Base-by-base conservation (phyloP, 2,888 invertebrate species). In the Tupiocoris notatus region DNA sequence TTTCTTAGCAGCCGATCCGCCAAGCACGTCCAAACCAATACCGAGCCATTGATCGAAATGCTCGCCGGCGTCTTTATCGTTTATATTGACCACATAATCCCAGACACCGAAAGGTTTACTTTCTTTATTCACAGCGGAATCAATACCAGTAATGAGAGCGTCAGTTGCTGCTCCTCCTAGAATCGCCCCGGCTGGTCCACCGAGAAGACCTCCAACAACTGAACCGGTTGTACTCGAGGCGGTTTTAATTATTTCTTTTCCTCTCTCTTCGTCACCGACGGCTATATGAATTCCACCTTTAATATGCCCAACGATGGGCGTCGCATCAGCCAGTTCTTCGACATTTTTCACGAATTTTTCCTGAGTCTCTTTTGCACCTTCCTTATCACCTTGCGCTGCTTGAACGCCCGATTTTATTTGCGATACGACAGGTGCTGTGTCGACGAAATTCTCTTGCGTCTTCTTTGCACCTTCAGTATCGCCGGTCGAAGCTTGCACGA, bases 341-440 rank as follows among this genome's bases (percentile, higher is more conserved):
- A 70, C 1, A 23, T 70, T 70, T n/a, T 61, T 22, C 17, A 54
- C 70, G 70, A 70, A 70, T 18, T 70, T 22, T 70, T 70, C 70
- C 18, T 70, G 70, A 3, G 70, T 70, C 20, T 70, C 25, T 70
- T 70, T 70, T n/a, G 70, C 70, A 1, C 70, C 70, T 70, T 70
- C 70, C 12, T 16, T 70, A 59, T 70, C 70, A 6, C 70, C 70
- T 17, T 58, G 58, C 1, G 70, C 70, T 25, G 70, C 70, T 58
- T 70, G 70, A 12, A 70, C 70, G n/a, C 70, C 70, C 0, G 70
- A 70, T 70, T 70, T 70, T 23, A 70, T 70, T 20, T 70, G 70
- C 9, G 70, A 70, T 23, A 70, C 25, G 1, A 70, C 70, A 2
- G 70, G 70, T 20, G 70, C 70, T 16, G 70, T 70, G 24, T 70